Percentiles rank a stretch among this genome's conserved stretches.
Conservation (phyloP, 2,888 invertebrate genomes). For the Cabera pusaria region DNA sequence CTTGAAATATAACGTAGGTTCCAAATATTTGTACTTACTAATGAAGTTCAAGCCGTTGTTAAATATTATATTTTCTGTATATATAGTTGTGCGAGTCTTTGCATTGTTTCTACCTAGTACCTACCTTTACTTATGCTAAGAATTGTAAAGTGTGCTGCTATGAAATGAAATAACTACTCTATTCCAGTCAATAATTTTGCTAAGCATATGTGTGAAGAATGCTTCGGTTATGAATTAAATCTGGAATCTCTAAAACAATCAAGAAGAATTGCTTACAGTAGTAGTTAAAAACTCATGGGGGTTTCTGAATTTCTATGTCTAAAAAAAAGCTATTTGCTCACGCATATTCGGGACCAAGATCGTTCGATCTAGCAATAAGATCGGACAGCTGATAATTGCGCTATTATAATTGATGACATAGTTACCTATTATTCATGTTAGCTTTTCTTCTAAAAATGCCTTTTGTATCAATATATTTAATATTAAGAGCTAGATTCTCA, state of each 20-base stretch:
- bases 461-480: conserved; percentile 12
- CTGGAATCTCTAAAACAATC: conserved; percentile 2
- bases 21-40: too few relatives aligned
- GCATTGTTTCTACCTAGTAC: conserved; percentile 7
- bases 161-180: conserved; percentile 43
- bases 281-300: too few relatives aligned
- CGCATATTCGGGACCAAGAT: conserved; percentile 18
- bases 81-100: conserved; percentile 10
- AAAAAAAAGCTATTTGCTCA: conserved; percentile 11
- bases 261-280: too few relatives aligned
- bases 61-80: conserved; percentile 5
- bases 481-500: conserved; percentile 16
- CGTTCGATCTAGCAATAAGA: conserved; percentile 14
- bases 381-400: conserved; percentile 12
- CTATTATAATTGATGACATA: conserved; percentile 15
- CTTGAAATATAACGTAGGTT: conserved; percentile 51
- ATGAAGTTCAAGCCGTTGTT: too few relatives aligned
- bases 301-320: too few relatives aligned
- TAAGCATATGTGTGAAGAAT: conserved; percentile 33
- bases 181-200: conserved; percentile 58
- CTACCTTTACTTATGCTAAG: conserved; percentile 1
- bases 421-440: conserved; percentile 6
- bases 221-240: conserved; percentile 37
- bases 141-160: conserved; percentile 39
- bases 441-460: conserved; percentile 5